Base-by-base conservation (phyloP, 2,113 vertebrate species). In the Nesogale talazaci region DNA sequence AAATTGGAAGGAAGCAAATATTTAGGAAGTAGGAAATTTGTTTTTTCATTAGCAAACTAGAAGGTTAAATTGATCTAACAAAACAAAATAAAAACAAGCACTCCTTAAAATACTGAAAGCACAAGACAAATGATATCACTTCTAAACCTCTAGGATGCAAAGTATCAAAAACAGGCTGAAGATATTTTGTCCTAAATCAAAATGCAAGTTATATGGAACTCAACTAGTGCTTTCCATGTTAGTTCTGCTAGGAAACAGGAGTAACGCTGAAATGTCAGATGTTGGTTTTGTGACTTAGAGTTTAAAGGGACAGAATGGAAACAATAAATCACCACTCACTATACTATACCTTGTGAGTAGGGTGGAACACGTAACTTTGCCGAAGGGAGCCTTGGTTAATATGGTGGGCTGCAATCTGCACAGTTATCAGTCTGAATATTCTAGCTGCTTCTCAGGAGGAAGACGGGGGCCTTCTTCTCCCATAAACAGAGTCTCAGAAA, bases 81-180 rank as follows among this genome's bases (percentile, higher is more conserved):
- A 83, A 89, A 77, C 22, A 42, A 29, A 89, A 38, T 22, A 81
- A 65, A 70, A 70, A 5, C 46, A 6, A 42, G 46, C n/a, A 94
- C 19, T 90, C 29, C 57, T 79, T 69, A 27, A 83, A 75, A 34
- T 74, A 34, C 85, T 61, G 27, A 81, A 27, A 69, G 3, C 63
- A 59, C 63, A 92, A 74, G 17, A 94, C 25, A 88, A 84, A 88
- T 36, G 46, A 80, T 23, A 92, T 31, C n/a, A 90, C 31, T 80
- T 91, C 36, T 79, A 83, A 75, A 78, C 16, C n/a, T 92, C 29
- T 79, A 69, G 27, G 29, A 70, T 80, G 46, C 22, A 94, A 94
- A 93, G 67, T 19, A 70, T 86, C 85, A 84, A 79, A 82, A 93
- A 70, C 4, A 80, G 11, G n/a, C 42, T 74, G 83, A 36, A 56